Evolutionary conservation across 1,140 invertebrate species (phyloP).

Genomic region (Sitophilus oryzae): DNA sequence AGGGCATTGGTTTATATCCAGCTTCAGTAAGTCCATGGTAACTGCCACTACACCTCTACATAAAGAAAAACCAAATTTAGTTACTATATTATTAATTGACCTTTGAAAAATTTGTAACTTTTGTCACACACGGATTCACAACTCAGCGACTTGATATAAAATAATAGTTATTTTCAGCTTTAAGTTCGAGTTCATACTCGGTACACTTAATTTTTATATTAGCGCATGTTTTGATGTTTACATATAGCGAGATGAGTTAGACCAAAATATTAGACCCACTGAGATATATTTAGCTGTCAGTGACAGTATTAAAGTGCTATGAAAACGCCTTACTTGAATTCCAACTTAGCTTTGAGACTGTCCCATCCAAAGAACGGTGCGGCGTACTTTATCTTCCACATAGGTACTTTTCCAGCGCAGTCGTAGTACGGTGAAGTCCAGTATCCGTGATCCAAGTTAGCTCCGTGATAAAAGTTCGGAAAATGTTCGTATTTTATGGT

Average conservation of each 20-base stretch:
- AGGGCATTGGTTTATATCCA: conserved; percentile 95
- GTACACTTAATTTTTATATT: no score
- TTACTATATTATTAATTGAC: neutral
- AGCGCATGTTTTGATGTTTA: no score
- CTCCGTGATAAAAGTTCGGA: conserved; percentile 83
- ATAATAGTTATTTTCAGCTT: no score
- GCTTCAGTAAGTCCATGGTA: conserved; percentile 80
- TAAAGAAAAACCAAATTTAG: conserved; percentile 22
- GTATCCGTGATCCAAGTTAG: conserved; percentile 79
- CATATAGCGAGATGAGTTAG: no score
- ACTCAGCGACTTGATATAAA: no score
- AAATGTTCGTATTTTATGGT: conserved; percentile 83
- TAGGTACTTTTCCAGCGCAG: conserved; percentile 84
- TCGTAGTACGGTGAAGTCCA: conserved; percentile 94
- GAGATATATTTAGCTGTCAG: no score
- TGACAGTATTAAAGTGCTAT: no score
- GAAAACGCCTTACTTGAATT: conserved; percentile 97
- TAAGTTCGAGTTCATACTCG: no score
- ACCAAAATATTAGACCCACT: no score
- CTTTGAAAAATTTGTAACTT: no score
- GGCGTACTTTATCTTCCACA: conserved; percentile 94
- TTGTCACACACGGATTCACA: no score
- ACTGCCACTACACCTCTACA: conserved; percentile 90
- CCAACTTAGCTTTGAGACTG: conserved; percentile 79
- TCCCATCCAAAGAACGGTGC: conserved; percentile 97